Evolutionary conservation across 2,113 vertebrate genomes (phyloP).

Genomic region (Paramormyrops kingsleyae): DNA sequence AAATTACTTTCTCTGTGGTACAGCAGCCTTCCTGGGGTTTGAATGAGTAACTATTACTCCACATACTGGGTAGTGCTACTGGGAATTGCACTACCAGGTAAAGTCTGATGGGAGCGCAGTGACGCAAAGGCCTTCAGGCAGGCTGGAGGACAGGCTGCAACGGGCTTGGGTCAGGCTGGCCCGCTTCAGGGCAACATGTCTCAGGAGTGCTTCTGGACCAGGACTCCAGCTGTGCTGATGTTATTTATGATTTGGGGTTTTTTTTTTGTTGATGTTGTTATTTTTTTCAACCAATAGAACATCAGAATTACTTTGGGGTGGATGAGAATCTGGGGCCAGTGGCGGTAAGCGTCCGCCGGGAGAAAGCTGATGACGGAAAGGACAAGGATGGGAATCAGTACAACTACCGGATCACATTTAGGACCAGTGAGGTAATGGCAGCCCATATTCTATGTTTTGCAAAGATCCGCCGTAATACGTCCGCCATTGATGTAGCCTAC

Average conservation of each 20-base stretch:
- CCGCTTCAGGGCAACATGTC: background rate
- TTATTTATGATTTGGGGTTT: background rate
- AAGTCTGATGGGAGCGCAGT: background rate
- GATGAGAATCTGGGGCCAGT: conserved; percentile 93
- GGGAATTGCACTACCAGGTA: background rate
- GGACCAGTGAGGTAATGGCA: conserved; percentile 86
- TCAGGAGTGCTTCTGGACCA: background rate
- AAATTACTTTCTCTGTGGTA: background rate
- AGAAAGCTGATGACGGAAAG: conserved; percentile 85
- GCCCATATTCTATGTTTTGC: background rate
- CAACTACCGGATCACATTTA: conserved; percentile 89
- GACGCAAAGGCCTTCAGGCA: background rate
- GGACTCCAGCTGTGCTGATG: background rate
- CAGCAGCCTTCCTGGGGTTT: background rate
- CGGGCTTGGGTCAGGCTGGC: background rate
- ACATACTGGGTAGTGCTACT: background rate
- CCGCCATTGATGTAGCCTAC: background rate
- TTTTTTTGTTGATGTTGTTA: background rate
- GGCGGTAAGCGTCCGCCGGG: conserved; percentile 86
- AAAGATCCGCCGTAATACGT: background rate
- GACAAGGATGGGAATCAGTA: conserved; percentile 89
- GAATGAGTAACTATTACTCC: background rate
- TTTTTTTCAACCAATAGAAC: conserved; percentile 59
- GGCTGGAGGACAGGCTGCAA: background rate
- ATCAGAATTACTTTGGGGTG: conserved; percentile 95